These are phyloP conservation scores for Temnopleurus reevesii DNA, from an alignment of 53 echinoderm and acorn worm genomes.

Conservation along the genomic window DNA sequence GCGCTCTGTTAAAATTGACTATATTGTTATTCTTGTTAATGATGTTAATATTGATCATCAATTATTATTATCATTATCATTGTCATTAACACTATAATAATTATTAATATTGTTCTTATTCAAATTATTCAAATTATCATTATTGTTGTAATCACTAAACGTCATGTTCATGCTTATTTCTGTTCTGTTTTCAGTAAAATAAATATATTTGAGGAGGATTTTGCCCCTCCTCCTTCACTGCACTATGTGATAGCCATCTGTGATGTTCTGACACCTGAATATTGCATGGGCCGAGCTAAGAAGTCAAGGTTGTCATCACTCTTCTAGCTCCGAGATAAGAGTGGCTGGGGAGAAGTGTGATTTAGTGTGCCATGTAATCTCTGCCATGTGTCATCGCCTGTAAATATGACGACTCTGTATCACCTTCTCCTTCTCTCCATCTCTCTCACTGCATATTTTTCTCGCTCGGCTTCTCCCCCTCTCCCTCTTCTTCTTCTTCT, in stretches of 20 bases:
- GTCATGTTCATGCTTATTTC: too few species aligned
- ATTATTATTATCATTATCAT: too few species aligned
- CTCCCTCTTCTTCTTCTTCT: not conserved
- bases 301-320: slow-evolving; percentile 1
- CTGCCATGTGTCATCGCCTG: slow-evolving; percentile 12
- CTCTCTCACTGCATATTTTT: not conserved
- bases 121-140: too few species aligned
- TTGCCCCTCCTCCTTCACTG: too few species aligned
- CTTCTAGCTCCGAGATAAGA: slow-evolving; percentile 17
- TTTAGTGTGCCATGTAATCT: slow-evolving; percentile 30
- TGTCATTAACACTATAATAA: too few species aligned
- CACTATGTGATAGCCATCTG: not conserved
- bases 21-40: too few species aligned
- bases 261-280: not conserved
- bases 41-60: too few species aligned
- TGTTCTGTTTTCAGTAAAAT: too few species aligned
- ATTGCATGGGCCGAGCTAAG: not conserved
- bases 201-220: too few species aligned
- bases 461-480: not conserved
- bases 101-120: too few species aligned
- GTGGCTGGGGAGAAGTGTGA: not conserved
- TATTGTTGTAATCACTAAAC: too few species aligned
- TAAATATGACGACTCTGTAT: not conserved
- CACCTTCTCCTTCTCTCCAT: not conserved
- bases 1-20: too few species aligned